These are phyloP conservation scores for Manduca sexta DNA, from an alignment of 1,140 invertebrate genomes.

Conservation along the genomic window DNA sequence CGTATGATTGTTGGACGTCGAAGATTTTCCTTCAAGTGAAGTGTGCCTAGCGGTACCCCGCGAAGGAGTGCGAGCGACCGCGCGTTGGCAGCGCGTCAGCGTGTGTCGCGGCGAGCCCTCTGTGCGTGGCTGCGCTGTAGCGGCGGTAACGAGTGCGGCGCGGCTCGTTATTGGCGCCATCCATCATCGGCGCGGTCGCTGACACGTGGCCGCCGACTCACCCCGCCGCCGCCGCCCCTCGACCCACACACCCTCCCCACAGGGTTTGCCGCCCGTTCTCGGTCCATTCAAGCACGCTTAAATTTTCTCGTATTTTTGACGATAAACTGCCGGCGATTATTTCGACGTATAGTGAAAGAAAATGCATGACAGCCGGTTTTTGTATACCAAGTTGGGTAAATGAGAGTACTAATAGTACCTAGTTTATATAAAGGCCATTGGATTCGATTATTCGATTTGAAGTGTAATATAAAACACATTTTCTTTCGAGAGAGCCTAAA, in stretches of 20 bases:
- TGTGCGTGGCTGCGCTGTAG: not conserved
- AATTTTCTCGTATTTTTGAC: too few species aligned
- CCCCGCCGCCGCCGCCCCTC: not conserved
- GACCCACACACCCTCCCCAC: not conserved
- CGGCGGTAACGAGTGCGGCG: conserved; percentile 26
- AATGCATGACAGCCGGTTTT: not conserved
- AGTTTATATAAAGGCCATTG: not conserved
- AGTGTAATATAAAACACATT: too few species aligned
- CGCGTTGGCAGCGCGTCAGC: too few species aligned
- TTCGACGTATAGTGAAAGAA: not conserved
- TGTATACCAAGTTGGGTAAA: not conserved
- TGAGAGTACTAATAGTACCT: not conserved
- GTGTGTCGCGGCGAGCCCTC: not conserved
- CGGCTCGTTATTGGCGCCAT: conserved; percentile 35
- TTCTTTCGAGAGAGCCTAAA: too few species aligned
- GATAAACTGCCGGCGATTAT: not conserved
- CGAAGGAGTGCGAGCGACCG: too few species aligned
- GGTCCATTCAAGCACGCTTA: not conserved
- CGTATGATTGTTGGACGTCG: too few species aligned
- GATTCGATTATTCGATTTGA: not conserved
- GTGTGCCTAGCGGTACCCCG: too few species aligned
- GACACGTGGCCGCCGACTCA: conserved; percentile 4
- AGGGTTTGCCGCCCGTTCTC: not conserved
- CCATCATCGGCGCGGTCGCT: conserved; percentile 32
- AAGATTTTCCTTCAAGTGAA: too few species aligned